phyloP scores from a whole-genome alignment of 2,113 vertebrate genomes.

The Elachura formosa region DNA sequence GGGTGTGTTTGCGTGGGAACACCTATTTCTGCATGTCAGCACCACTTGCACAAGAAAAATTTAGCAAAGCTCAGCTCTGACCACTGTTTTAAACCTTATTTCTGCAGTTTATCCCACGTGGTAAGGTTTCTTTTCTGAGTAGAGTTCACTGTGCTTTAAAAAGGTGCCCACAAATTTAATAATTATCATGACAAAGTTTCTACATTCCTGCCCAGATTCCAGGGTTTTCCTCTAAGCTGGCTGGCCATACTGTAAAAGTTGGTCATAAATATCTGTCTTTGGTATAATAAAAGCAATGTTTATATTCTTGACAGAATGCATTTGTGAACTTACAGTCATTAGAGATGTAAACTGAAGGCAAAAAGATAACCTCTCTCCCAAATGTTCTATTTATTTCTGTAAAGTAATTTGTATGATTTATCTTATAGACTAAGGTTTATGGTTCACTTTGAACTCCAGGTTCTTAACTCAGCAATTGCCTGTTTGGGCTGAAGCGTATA shows the following conservation, averaged over 20 bases:
- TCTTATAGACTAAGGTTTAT: conserved; percentile 69
- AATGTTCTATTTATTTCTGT: conserved; percentile 73
- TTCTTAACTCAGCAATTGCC: conserved; percentile 71
- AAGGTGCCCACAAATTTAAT: neutral
- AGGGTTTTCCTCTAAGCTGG: conserved; percentile 38
- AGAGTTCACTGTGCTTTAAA: neutral
- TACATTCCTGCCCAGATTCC: conserved; percentile 47
- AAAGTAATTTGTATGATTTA: conserved; percentile 76
- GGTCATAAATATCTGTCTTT: conserved; percentile 56
- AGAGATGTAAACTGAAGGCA: conserved; percentile 71
- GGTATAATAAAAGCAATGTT: conserved; percentile 66
- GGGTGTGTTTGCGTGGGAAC: neutral
- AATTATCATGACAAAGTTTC: neutral
- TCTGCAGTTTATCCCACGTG: neutral
- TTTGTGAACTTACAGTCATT: conserved; percentile 72
- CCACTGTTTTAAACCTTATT: neutral
- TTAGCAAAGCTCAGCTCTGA: neutral
- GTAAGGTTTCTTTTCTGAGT: neutral
- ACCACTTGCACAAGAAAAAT: neutral
- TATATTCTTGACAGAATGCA: conserved; percentile 65
- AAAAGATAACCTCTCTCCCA: conserved; percentile 70
- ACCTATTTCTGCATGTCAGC: neutral
- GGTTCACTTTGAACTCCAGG: conserved; percentile 73
- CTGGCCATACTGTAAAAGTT: conserved; percentile 39
- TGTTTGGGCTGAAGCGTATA: conserved; percentile 63